Base-by-base conservation (phyloP, 2,797 vertebrate genomes). In the Siniperca obscura region DNA sequence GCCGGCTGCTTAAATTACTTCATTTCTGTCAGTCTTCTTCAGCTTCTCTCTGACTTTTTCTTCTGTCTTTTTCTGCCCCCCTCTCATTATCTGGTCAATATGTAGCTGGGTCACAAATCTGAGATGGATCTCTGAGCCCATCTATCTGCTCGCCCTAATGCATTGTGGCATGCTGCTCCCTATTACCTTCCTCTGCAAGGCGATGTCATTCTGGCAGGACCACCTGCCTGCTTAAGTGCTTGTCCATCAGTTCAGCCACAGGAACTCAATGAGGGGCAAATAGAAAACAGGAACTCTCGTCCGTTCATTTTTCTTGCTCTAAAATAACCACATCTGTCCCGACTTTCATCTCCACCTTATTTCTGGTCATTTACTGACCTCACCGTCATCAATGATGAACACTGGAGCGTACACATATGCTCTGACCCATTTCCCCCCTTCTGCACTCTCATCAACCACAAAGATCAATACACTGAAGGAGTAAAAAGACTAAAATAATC, bases 351-450 rank as follows among this genome's bases (percentile, higher is more conserved):
- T 50, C 40, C 0, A 12, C 78, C 61, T 80, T 70, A 68, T 65
- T 56, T 52, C 78, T 74, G 44, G 74, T 86, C 71, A 80, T 78
- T 70, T 73, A 52, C 74, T 48, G 84, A 80, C 74, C 83, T 82
- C 71, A 40, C 59, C 5, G 46, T 30, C 80, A 85, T 86, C 67
- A 85, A 84, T 90, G 88, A 90, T 86, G 53, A 79, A 86, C 73
- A 48, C 44, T 70, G 69, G 52, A 59, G 67, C 1, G 1, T 74
- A 68, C 59, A 83, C 76, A 75, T 53, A 78, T 50, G 52, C 77
- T 60, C 25, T 76, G 70, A 73, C 61, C 70, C 60, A 42, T 59
- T 61, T 55, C 25, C 64, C 44, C 50, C n/a, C 57, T 34, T 57
- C 19, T 65, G 70, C 76, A 62, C 64, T 69, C n/a, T 69, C 71